Evolutionary conservation across 1,140 invertebrate genomes (phyloP).

Genomic region (Lepidurus arcticus): DNA sequence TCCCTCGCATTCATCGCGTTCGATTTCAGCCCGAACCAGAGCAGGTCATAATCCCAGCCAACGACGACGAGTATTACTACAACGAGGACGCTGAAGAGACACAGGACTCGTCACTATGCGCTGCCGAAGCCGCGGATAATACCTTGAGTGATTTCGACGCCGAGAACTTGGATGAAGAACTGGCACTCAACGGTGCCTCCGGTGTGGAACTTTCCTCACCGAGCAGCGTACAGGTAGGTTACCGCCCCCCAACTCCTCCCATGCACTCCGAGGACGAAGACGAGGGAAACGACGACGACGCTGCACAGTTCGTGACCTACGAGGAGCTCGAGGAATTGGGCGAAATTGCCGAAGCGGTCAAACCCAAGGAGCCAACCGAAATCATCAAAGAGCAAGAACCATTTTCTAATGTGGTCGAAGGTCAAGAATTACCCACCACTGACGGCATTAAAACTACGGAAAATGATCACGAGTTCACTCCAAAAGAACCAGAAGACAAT

Average conservation of each 20-base stretch:
- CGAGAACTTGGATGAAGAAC: not conserved
- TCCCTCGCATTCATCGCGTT: conserved; percentile 16
- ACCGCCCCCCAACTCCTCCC: conserved; percentile 31
- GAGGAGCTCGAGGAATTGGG: conserved; percentile 31
- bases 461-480: no score
- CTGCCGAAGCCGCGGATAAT: conserved; percentile 17
- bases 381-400: not conserved
- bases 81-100: not conserved
- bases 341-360: not conserved
- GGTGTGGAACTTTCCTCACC: conserved; percentile 6
- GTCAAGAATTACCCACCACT: not conserved
- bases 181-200: not conserved
- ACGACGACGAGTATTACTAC: conserved; percentile 26
- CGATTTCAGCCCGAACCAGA: conserved; percentile 23
- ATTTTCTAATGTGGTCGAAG: not conserved
- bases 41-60: conserved; percentile 23
- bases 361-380: not conserved
- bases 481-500: no score
- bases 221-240: conserved; percentile 22
- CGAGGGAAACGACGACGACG: conserved; percentile 12
- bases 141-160: conserved; percentile 6
- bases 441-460: no score
- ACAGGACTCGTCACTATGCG: not conserved
- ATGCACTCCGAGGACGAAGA: conserved; percentile 25
- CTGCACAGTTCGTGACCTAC: conserved; percentile 31